A percentile compares a stretch with the other conserved stretches of the same genome.
phyloP scores from a whole-genome alignment of 2,888 invertebrate species.

The Lamellibrachia columna region DNA sequence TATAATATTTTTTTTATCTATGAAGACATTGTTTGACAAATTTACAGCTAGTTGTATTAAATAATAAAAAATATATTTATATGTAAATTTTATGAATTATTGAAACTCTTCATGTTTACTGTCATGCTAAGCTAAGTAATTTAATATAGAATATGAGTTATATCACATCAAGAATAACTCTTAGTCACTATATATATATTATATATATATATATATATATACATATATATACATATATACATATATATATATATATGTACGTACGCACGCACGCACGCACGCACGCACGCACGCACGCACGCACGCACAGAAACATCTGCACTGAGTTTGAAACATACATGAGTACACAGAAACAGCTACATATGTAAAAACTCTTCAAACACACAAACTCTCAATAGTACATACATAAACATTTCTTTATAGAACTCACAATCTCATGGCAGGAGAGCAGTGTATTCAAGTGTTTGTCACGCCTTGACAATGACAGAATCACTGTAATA shows the following conservation, averaged over 20 bases:
- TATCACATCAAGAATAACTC: too few relatives aligned
- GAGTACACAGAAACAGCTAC: neutral
- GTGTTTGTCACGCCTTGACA: neutral
- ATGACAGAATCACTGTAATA: neutral
- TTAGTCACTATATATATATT: neutral
- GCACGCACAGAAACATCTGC: neutral
- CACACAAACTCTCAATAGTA: neutral
- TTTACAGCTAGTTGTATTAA: too few relatives aligned
- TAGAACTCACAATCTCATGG: neutral
- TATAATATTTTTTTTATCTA: too few relatives aligned
- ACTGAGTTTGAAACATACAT: neutral
- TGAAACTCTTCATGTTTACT: too few relatives aligned
- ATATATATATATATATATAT: neutral
- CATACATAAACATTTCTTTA: neutral
- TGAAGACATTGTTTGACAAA: too few relatives aligned
- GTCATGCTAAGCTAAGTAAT: too few relatives aligned
- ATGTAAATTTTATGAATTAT: too few relatives aligned
- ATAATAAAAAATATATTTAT: too few relatives aligned
- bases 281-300: neutral
- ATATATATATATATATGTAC: neutral
- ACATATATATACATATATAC: neutral
- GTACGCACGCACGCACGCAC: neutral
- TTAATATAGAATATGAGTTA: too few relatives aligned
- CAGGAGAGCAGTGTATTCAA: neutral
- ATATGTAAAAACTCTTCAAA: neutral